Evolutionary conservation across 1,140 invertebrate genomes (phyloP), one percentile per base, ranked within the genome.

Genomic region (Drosophila ananassae): DNA sequence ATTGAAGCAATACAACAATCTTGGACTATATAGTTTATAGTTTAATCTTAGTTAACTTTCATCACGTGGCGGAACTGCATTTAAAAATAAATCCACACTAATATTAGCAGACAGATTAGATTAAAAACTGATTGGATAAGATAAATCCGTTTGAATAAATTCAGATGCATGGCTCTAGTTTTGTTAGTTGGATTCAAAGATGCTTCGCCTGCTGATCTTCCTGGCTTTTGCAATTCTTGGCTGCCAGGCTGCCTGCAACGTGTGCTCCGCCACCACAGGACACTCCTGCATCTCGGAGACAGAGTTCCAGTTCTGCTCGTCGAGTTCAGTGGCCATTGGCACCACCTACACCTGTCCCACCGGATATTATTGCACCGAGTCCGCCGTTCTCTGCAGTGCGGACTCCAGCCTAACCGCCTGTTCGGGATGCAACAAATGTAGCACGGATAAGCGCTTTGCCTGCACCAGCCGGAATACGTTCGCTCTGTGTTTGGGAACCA

Each of bases 271-370:
- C 0, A 24, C 28, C 1, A 25, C 53, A 1, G 24, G 28, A 22
- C 37, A 53, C 0, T 37, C 77, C 48, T 79, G 77, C 10, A 34
- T 79, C 1, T 79, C 77, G 22, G 9, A 17, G 3, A 75, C 71
- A 0, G 48, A 79, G 41, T 79, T 75, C 21, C 48, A 71, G 37
- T 47, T 75, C 46, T 79, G 77, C 34, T 69, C 66, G 1, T 22
- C 34, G 2, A 34, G 12, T 4, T 3, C 6, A 1, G 10, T 51
- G 28, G 32, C 66, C 5, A 32, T 71, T 2, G 72, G 72, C 0
- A 3, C 2, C 9, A 7, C 44, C 1, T 39, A 55, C 22, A 56
- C 46, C 21, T 74, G 72, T n/a, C 72, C 71, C n/a, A 51, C n/a
- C 0, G 71, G 44, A 4, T 41, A 17, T 21, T 54, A 64, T 8